Base-by-base conservation (phyloP, 2,113 vertebrate genomes). In the Ailuropoda melanoleuca region DNA sequence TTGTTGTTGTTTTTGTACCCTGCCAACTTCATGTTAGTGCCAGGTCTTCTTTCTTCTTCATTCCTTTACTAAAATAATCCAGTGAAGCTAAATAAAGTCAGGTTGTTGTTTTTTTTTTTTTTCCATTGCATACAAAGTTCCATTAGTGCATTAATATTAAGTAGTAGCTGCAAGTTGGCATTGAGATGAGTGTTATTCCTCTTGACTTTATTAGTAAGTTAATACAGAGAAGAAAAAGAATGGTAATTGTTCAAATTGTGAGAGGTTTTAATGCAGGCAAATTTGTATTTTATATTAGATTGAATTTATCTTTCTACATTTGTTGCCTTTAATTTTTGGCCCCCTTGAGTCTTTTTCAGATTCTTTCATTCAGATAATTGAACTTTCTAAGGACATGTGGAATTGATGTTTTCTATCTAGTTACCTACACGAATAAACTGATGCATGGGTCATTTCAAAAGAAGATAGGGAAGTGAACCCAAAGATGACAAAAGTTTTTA, bases 161-260 rank as follows among this genome's bases (percentile, higher is more conserved):
- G 90, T 97, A 74, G 46, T 88, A 89, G 50, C 94, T 97, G n/a
- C 50, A 89, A 96, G 80, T 96, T 85, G 66, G 50, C 77, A 94
- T 77, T 92, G 58, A 97, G 72, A 97, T 94, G 34, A 96, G 58
- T 88, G 14, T 95, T 95, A 93, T 95, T 95, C 50, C 81, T 97
- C 62, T 95, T 97, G 46, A 62, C 72, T 92, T 97, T 95, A 96
- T 96, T 97, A 81, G 78, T 88, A 95, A 94, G 56, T 96, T 96
- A 97, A 86, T 94, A 19, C 82, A 95, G 83, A 97, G 92, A 89
- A 96, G 82, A 95, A 96, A 96, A 97, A 82, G 17, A 97, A 95
- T 77, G 34, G 19, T 94, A 56, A 68, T 97, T 0, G 0, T 70
- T 90, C 80, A 97, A 84, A 90, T 88, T 93, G 18, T 97, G 87